phyloP scores from a whole-genome alignment of 2,113 vertebrate genomes.

The Podiceps cristatus region DNA sequence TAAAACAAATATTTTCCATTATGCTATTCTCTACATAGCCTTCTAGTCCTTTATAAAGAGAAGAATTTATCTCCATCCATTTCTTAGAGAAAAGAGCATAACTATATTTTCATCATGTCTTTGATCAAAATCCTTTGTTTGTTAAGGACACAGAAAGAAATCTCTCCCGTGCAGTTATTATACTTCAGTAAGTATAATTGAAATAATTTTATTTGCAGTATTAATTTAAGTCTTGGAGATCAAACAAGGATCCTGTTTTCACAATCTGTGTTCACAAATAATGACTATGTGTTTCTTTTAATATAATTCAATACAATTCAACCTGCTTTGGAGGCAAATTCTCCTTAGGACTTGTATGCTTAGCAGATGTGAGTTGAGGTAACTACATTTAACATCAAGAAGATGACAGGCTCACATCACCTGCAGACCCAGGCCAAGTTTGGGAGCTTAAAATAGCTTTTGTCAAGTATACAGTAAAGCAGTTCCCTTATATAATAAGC shows the following conservation, averaged over 20 bases:
- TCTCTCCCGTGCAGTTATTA: background rate
- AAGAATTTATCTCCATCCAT: background rate
- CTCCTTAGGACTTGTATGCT: background rate
- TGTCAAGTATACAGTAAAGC: background rate
- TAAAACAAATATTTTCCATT: background rate
- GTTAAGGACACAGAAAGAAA: background rate
- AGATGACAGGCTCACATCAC: background rate
- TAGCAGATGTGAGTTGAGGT: background rate
- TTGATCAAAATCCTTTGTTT: conserved; percentile 21
- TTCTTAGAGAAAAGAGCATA: background rate
- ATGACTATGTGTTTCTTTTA: background rate
- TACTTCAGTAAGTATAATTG: conserved; percentile 13
- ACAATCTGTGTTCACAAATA: background rate
- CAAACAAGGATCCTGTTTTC: background rate
- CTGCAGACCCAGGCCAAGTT: background rate
- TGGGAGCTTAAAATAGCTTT: background rate
- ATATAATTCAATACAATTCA: background rate
- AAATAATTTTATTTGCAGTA: conserved; percentile 44
- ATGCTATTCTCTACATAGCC: background rate
- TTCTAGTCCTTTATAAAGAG: background rate
- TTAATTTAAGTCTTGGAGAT: conserved; percentile 14
- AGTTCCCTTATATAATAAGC: background rate
- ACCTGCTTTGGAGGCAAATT: background rate
- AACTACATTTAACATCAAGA: background rate
- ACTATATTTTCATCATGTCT: background rate